phyloP scores from a whole-genome alignment of 1,140 invertebrate species.

The Nymphalis io region DNA sequence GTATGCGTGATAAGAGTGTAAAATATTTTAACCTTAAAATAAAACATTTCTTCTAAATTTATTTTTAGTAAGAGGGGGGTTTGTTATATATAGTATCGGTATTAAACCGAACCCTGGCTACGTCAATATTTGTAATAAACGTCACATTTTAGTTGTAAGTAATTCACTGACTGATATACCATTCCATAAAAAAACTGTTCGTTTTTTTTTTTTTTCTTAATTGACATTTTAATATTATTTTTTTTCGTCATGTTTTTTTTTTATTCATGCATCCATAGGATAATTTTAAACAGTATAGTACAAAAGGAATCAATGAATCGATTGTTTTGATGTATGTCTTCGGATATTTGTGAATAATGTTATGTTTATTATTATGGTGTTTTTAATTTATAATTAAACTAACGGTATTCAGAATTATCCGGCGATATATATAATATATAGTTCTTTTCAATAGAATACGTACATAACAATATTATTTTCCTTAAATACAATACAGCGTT shows the following conservation, averaged over 20 bases:
- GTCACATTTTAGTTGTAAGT: conserved; percentile 9
- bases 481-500: too few relatives aligned
- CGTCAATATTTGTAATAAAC: background rate
- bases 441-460: background rate
- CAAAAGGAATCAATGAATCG: background rate
- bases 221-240: background rate
- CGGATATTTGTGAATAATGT: too few relatives aligned
- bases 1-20: too few relatives aligned
- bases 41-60: too few relatives aligned
- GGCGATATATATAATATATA: too few relatives aligned
- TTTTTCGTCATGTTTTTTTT: background rate
- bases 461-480: background rate
- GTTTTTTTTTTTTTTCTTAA: conserved; percentile 10
- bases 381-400: too few relatives aligned
- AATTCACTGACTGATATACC: conserved; percentile 21
- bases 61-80: too few relatives aligned
- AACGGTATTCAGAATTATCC: too few relatives aligned
- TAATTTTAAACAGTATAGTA: background rate
- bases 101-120: background rate
- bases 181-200: conserved; percentile 11
- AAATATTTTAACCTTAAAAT: too few relatives aligned
- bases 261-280: too few relatives aligned
- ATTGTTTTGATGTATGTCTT: background rate
- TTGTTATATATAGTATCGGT: background rate
- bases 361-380: too few relatives aligned